A percentile compares a stretch with the other conserved stretches of the same genome.
phyloP scores from a whole-genome alignment of 2,888 invertebrate genomes.

The Eueremaeus valkanovi region DNA sequence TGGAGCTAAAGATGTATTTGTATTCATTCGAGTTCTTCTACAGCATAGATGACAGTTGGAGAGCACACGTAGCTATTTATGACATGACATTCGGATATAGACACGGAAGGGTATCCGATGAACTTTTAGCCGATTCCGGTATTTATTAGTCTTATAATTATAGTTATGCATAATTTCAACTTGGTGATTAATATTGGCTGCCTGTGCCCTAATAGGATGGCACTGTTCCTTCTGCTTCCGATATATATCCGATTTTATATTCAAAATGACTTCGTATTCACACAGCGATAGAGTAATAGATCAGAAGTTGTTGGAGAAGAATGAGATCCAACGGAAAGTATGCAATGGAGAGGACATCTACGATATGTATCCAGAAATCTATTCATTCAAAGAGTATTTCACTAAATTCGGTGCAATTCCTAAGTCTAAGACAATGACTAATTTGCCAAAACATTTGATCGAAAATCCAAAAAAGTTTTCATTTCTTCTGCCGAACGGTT shows the following conservation, averaged over 20 bases:
- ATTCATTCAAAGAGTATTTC: constrained; percentile 27
- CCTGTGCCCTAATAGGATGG: constrained; percentile 22
- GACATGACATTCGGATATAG: not conserved
- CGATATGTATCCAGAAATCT: constrained; percentile 40
- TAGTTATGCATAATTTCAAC: too few species aligned
- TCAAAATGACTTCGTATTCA: constrained; percentile 41
- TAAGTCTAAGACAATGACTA: constrained; percentile 12
- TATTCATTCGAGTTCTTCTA: constrained; percentile 40
- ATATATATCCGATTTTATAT: constrained; percentile 33
- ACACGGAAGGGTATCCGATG: constrained; percentile 3
- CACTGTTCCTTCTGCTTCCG: constrained; percentile 39
- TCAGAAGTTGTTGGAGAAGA: constrained; percentile 1
- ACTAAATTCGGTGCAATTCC: constrained; percentile 31
- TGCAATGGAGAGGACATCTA: constrained; percentile 34
- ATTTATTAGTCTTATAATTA: too few species aligned
- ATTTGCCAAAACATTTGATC: constrained; percentile 37
- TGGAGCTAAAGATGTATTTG: constrained; percentile 34
- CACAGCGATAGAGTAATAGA: constrained; percentile 35
- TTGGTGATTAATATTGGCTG: too few species aligned
- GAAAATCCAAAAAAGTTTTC: constrained; percentile 8
- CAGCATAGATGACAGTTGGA: constrained; percentile 30
- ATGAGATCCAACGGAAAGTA: constrained; percentile 37
- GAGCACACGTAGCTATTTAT: constrained; percentile 1
- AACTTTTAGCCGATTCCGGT: constrained; percentile 35
- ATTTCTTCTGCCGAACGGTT: constrained; percentile 26